Base-by-base conservation (phyloP, 2,888 invertebrate genomes). In the Galerucella nymphaeae region DNA sequence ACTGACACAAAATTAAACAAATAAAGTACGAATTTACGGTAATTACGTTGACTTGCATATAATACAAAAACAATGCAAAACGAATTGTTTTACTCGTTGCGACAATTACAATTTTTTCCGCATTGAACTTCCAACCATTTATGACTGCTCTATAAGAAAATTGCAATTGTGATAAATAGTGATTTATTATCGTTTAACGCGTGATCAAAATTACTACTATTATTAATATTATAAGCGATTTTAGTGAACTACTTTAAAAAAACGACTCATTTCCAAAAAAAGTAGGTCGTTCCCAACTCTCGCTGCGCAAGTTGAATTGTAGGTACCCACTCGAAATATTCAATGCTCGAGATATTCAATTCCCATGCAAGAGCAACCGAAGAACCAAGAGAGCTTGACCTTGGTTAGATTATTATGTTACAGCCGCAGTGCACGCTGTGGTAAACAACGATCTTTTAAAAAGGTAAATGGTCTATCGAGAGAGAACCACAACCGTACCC, bases 401-500 rank as follows among this genome's bases (percentile, higher is more conserved):
- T 81, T 80, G 81, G 77, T 73, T 77, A 76, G 77, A 80, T 80
- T 79, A 79, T 80, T 78, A 80, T 80, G 80, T 79, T 79, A 77
- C 78, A 75, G 77, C 72, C 59, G 59, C 55, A 20, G 38, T 48
- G 45, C 74, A 69, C 70, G 74, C 66, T 75, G 76, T 66, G 70
- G 75, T 68, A 75, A 76, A 77, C 78, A 68, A 77, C 76, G 66
- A 75, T 74, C 74, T 76, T 76, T 78, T 78, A 75, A 80, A 79
- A 80, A 79, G 77, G 79, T 78, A 78, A 76, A 78, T 76, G 79
- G 75, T 77, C 78, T 65, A 38, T 65, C 61, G 61, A 61, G 61
- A 61, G 61, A 61, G 61, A 61, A 61, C 41, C 42, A 61, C 61
- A 61, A 61, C 61, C 61, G 10, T 16, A 30, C 42, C 13, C 41